phyloP scores from a whole-genome alignment of 2,888 invertebrate species.

The Leptinotarsa tumamoca region DNA sequence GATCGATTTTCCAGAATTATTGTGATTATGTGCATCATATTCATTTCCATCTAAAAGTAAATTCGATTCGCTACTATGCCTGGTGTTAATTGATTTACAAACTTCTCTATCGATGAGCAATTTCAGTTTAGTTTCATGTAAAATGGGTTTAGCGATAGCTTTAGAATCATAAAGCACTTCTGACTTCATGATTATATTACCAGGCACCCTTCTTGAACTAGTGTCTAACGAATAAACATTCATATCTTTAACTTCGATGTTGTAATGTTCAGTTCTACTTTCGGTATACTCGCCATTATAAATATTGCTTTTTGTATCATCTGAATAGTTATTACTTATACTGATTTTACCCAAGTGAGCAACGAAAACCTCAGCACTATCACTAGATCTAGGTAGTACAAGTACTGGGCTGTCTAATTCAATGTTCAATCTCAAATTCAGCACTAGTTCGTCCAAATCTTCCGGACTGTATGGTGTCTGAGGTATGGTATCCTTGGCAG shows the following conservation, averaged over 20 bases:
- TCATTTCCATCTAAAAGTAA: constrained; percentile 59
- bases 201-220: constrained; percentile 63
- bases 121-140: constrained; percentile 89
- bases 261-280: constrained; percentile 67
- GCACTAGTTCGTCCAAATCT: constrained; percentile 59
- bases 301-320: constrained; percentile 43
- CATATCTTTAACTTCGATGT: constrained; percentile 85
- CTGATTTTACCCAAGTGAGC: constrained; percentile 93
- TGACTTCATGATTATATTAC: constrained; percentile 61
- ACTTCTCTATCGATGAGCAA: constrained; percentile 67
- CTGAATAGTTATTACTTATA: constrained; percentile 63
- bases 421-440: constrained; percentile 75
- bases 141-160: constrained; percentile 83
- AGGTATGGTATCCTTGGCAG: constrained; percentile 62
- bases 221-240: constrained; percentile 85
- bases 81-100: constrained; percentile 46
- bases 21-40: constrained; percentile 41
- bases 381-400: constrained; percentile 83
- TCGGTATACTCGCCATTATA: constrained; percentile 51
- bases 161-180: constrained; percentile 82
- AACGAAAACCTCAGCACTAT: constrained; percentile 86
- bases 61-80: constrained; percentile 59
- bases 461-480: constrained; percentile 65
- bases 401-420: constrained; percentile 92
- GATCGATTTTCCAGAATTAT: constrained; percentile 53